Conservation (phyloP, 2,797 vertebrate species). For the Catamblyrhynchus diadema region DNA sequence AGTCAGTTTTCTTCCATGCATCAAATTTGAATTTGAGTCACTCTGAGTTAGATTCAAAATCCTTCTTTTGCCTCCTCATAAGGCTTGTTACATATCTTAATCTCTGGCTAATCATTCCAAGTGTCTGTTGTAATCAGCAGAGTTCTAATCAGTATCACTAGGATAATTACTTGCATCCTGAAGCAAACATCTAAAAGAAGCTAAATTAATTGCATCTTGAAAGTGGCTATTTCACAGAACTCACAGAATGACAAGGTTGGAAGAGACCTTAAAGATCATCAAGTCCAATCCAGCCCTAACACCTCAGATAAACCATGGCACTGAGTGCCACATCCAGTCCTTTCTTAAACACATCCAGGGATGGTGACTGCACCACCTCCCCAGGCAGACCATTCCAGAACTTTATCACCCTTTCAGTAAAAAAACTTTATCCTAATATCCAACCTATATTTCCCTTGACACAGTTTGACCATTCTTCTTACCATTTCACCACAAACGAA, state of each 20-base stretch:
- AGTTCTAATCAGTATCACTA: constrained; percentile 15
- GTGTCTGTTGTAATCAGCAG: constrained; percentile 39
- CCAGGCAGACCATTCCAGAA: not conserved
- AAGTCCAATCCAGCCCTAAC: not conserved
- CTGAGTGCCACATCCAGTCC: not conserved
- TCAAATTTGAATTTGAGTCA: not conserved
- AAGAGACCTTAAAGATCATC: not conserved
- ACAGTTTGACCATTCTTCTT: not conserved
- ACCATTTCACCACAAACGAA: not conserved
- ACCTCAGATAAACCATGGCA: not conserved
- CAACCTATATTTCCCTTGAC: not conserved
- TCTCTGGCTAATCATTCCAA: constrained; percentile 30
- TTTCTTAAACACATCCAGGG: too few relatives aligned
- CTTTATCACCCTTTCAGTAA: not conserved
- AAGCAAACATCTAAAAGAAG: not conserved
- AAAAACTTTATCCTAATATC: not conserved
- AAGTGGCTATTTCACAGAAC: not conserved
- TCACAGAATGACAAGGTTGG: not conserved
- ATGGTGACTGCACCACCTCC: not conserved
- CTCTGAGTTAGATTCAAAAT: not conserved
- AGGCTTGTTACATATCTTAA: not conserved
- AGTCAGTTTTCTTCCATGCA: accelerated
- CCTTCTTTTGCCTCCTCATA: not conserved
- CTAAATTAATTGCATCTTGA: constrained; percentile 17
- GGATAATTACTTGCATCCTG: constrained; percentile 31